phyloP scores from a whole-genome alignment of 1,140 invertebrate genomes.

The Pachypeltis micranthus region DNA sequence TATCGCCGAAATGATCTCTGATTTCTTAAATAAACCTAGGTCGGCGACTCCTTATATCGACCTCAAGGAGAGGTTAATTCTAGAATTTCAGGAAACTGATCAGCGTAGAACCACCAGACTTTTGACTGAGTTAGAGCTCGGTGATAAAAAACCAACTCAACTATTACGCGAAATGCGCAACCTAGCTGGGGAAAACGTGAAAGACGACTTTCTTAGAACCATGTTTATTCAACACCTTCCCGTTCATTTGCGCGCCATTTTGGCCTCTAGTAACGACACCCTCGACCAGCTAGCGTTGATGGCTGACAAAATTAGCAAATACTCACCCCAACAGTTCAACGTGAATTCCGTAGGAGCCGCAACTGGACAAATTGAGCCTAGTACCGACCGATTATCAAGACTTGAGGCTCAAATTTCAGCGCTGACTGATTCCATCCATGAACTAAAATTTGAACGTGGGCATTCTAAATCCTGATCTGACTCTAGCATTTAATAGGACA shows the following conservation, averaged over 20 bases:
- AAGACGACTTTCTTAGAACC: conserved; percentile 29
- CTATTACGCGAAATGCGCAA: conserved; percentile 28
- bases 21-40: background rate
- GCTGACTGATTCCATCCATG: too few species aligned
- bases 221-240: conserved; percentile 7
- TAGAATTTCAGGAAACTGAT: background rate
- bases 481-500: too few species aligned
- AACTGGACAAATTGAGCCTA: too few species aligned
- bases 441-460: too few species aligned
- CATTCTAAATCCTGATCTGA: too few species aligned
- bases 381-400: too few species aligned
- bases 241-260: background rate
- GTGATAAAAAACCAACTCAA: conserved; percentile 31
- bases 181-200: conserved; percentile 22
- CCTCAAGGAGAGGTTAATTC: background rate
- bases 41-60: background rate
- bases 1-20: conserved; percentile 2
- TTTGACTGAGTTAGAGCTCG: conserved; percentile 17
- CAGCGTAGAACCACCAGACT: background rate
- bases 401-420: too few species aligned
- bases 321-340: background rate
- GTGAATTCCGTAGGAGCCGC: background rate
- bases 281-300: conserved; percentile 2
- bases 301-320: conserved; percentile 4
- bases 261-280: conserved; percentile 2